Evolutionary conservation across 2,888 invertebrate species (phyloP).

Genomic region (Limnephilus marmoratus): DNA sequence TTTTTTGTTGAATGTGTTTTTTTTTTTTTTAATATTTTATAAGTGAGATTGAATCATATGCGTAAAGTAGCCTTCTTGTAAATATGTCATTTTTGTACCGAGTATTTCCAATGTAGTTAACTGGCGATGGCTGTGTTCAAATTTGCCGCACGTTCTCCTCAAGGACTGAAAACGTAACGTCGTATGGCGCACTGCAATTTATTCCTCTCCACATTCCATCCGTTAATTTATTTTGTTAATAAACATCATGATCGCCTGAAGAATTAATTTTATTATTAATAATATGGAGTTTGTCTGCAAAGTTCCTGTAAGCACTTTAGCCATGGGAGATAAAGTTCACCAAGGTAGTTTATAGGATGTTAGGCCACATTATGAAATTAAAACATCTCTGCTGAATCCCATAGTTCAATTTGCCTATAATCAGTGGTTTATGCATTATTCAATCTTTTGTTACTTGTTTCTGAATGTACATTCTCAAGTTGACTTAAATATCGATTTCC

Average conservation of each 20-base stretch:
- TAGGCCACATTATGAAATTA: no score
- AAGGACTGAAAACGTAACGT: not conserved
- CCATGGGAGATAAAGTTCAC: no score
- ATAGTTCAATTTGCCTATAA: no score
- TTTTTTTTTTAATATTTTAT: conserved; percentile 23
- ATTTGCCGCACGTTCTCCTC: not conserved
- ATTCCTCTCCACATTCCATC: conserved; percentile 39
- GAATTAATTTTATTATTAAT: not conserved
- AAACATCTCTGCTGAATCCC: no score
- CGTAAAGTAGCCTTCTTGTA: conserved; percentile 30
- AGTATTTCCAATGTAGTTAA: conserved; percentile 13
- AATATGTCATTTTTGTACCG: conserved; percentile 41
- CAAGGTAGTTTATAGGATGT: no score
- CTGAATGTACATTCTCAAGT: no score
- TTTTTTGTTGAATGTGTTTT: conserved; percentile 39
- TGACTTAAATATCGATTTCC: no score
- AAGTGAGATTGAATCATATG: conserved; percentile 46
- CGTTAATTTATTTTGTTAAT: not conserved
- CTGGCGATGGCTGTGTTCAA: not conserved
- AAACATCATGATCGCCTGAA: not conserved
- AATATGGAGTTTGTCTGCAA: not conserved
- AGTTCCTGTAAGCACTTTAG: not conserved
- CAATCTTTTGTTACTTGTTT: no score
- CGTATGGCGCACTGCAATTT: not conserved
- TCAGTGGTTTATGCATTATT: no score